Percentiles rank a stretch among this genome's conserved stretches.
These are phyloP conservation scores for Anolis apletophallus DNA, from an alignment of 2,797 vertebrate genomes.

Conservation along the genomic window DNA sequence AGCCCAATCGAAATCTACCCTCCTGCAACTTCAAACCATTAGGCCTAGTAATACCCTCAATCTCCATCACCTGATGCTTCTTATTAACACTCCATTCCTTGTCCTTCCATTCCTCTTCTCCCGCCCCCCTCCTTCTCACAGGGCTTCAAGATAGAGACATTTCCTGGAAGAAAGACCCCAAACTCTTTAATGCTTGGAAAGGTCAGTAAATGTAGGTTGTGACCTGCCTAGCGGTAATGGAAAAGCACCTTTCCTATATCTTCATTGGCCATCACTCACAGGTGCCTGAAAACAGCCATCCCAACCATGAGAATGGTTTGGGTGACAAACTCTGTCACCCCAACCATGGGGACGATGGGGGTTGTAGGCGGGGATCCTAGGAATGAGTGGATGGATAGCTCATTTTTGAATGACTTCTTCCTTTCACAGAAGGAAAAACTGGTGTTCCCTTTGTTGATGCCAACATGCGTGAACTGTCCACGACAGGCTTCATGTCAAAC, in stretches of 20 bases:
- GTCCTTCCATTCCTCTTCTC: background rate
- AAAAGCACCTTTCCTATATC: background rate
- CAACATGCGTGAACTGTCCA: conserved; percentile 85
- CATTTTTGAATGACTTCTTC: background rate
- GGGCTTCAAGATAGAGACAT: conserved; percentile 86
- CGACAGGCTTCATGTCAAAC: conserved; percentile 88
- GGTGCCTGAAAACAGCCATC: background rate
- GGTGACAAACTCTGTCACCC: background rate
- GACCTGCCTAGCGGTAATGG: too few relatives aligned
- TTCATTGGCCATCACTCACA: background rate
- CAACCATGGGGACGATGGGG: background rate
- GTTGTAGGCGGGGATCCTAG: background rate
- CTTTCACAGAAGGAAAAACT: conserved; percentile 80
- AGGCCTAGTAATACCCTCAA: too few relatives aligned
- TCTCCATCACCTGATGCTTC: background rate
- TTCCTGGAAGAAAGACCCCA: conserved; percentile 84
- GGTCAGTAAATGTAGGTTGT: conserved; percentile 68
- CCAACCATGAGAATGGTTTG: background rate
- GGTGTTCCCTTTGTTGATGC: conserved; percentile 88
- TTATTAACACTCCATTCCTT: background rate
- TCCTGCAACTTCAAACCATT: too few relatives aligned
- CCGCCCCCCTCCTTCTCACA: conserved; percentile 42
- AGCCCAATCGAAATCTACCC: too few relatives aligned
- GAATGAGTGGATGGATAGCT: too few relatives aligned
- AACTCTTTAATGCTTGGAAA: conserved; percentile 85